phyloP scores from a whole-genome alignment of 2,113 vertebrate genomes.

The Petrocephalus microphthalmus region DNA sequence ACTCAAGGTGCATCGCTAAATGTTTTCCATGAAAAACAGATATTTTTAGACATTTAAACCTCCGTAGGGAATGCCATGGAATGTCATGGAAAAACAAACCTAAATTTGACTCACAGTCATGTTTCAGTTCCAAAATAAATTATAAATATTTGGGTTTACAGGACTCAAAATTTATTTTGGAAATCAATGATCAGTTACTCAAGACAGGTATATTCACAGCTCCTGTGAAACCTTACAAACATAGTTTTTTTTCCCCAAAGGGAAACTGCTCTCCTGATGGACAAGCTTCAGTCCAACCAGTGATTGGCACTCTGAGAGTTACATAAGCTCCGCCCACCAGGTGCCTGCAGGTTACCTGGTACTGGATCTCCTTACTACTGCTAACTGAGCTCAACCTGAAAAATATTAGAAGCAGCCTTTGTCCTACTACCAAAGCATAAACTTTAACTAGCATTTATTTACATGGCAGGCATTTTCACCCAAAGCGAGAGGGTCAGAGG shows the following conservation, averaged over 20 bases:
- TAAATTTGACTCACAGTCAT: neutral
- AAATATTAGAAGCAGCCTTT: no score
- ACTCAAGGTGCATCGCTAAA: neutral
- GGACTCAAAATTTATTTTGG: neutral
- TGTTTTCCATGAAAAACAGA: neutral
- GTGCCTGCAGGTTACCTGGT: neutral
- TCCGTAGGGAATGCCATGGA: neutral
- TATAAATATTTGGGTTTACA: neutral
- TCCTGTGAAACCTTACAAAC: neutral
- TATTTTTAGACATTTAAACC: conserved; percentile 13
- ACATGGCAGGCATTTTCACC: no score
- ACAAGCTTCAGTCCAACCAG: neutral
- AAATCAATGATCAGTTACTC: neutral
- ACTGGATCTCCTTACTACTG: neutral
- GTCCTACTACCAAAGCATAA: no score
- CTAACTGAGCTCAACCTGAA: neutral
- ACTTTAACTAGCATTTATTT: no score
- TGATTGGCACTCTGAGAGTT: neutral
- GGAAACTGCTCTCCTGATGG: neutral
- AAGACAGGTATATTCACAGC: neutral
- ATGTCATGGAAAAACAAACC: neutral
- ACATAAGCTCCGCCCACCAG: neutral
- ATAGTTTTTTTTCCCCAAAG: neutral
- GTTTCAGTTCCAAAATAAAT: neutral
- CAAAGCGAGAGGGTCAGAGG: no score